Percentiles rank a stretch among this genome's conserved stretches.
phyloP scores from a whole-genome alignment of 2,888 invertebrate genomes.

The Hoplodrina blanda region DNA sequence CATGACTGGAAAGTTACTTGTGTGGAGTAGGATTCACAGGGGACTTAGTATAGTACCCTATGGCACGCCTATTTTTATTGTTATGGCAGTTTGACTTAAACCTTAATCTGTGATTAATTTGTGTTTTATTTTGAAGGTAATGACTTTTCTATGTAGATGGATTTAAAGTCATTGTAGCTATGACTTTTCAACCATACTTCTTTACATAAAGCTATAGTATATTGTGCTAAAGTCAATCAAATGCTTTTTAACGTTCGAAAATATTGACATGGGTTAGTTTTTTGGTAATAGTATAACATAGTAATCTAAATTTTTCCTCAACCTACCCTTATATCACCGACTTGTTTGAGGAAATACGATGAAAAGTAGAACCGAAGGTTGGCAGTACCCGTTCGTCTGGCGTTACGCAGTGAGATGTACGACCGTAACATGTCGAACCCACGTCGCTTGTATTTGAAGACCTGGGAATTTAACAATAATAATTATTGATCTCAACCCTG shows the following conservation, averaged over 20 bases:
- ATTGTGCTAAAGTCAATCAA: slow-evolving; percentile 12
- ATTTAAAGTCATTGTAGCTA: neutral
- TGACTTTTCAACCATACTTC: too few relatives aligned
- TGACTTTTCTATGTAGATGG: neutral
- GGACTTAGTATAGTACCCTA: slow-evolving; percentile 20
- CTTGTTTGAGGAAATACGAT: slow-evolving; percentile 85
- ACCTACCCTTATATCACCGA: slow-evolving; percentile 85
- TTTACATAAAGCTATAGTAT: neutral
- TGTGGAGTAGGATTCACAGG: neutral
- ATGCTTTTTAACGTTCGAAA: neutral
- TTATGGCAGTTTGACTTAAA: neutral
- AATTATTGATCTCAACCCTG: too few relatives aligned
- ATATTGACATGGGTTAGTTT: neutral
- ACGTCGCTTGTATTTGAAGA: slow-evolving; percentile 84
- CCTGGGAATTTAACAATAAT: slow-evolving; percentile 73
- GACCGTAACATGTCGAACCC: slow-evolving; percentile 80
- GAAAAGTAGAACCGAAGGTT: slow-evolving; percentile 85
- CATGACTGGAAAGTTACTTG: neutral
- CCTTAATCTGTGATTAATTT: neutral
- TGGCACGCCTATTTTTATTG: neutral
- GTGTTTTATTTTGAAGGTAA: neutral
- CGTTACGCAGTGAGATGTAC: slow-evolving; percentile 74
- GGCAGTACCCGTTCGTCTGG: slow-evolving; percentile 70
- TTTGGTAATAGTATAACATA: neutral
- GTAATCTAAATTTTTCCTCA: too few relatives aligned